Percentiles rank a stretch among this genome's conserved stretches.
phyloP scores from a whole-genome alignment of 2,797 vertebrate species.

The Sylvilagus floridanus region DNA sequence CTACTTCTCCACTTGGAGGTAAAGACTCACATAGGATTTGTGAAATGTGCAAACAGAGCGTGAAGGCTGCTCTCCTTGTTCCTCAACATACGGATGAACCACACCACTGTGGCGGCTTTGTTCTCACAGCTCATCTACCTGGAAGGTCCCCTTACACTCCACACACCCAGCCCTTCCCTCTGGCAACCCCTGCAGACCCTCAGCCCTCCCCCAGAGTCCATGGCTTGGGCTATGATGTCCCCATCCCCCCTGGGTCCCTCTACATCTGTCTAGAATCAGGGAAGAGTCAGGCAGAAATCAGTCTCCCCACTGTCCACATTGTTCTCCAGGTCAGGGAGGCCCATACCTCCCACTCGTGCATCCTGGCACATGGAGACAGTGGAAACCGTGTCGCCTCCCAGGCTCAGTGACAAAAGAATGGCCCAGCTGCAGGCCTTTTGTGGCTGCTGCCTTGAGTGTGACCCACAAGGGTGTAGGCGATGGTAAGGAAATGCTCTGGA shows the following conservation, averaged over 20 bases:
- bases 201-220: not conserved
- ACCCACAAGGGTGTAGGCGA: not conserved
- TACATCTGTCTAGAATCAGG: not conserved
- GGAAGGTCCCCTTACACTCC: not conserved
- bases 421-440: not conserved
- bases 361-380: not conserved
- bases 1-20: not conserved
- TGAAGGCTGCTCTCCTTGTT: not conserved
- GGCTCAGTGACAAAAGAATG: not conserved
- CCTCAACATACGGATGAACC: not conserved
- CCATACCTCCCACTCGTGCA: not conserved
- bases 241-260: not conserved
- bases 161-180: not conserved
- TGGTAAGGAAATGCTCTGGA: not conserved
- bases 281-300: not conserved
- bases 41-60: not conserved
- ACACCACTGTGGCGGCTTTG: not conserved
- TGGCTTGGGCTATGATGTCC: too few relatives aligned
- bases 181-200: not conserved
- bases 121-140: rapidly evolving
- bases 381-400: not conserved
- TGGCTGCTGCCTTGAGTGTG: not conserved
- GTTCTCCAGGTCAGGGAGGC: not conserved
- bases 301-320: not conserved
- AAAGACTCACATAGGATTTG: not conserved